Evolutionary conservation across 2,113 vertebrate genomes (phyloP).

Genomic region (Corythornis vintsioides): DNA sequence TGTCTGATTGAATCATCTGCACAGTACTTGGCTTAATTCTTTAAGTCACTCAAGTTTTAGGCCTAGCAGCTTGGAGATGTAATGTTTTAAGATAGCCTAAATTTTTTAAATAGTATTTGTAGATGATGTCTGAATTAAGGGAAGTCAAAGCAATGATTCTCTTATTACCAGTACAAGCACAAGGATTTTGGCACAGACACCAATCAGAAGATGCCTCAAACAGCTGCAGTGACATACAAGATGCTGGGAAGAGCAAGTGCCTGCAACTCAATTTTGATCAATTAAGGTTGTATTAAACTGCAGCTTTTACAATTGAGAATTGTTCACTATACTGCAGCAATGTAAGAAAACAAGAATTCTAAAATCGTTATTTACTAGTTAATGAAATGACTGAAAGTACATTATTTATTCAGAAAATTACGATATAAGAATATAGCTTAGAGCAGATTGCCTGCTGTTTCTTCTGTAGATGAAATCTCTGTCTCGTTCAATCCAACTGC

Average conservation of each 20-base stretch:
- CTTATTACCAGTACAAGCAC: slow-evolving; percentile 52
- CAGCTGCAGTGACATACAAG: slow-evolving; percentile 62
- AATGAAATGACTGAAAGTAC: slow-evolving; percentile 3
- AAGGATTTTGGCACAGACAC: slow-evolving; percentile 48
- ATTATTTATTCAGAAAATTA: slow-evolving; percentile 21
- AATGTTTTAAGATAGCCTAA: slow-evolving; percentile 7
- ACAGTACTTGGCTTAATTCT: background rate
- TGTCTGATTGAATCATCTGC: background rate
- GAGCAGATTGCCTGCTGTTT: background rate
- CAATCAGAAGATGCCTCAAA: slow-evolving; percentile 30
- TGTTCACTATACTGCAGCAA: slow-evolving; percentile 26
- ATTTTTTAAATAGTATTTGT: slow-evolving; percentile 53
- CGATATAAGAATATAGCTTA: background rate
- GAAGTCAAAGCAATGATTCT: slow-evolving; percentile 57
- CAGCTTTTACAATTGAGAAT: slow-evolving; percentile 50
- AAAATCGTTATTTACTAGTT: slow-evolving; percentile 50
- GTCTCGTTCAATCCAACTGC: background rate
- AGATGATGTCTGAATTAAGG: slow-evolving; percentile 24
- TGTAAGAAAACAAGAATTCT: slow-evolving; percentile 32
- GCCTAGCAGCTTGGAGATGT: background rate
- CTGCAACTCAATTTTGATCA: slow-evolving; percentile 58
- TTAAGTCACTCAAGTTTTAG: background rate
- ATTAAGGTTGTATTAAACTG: slow-evolving; percentile 58
- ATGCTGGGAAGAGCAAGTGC: slow-evolving; percentile 56
- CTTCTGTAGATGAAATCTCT: background rate